A percentile compares a stretch with the other conserved stretches of the same genome.
These are phyloP conservation scores for Thoracochromis brauschi DNA, from an alignment of 2,113 vertebrate species.

Conservation along the genomic window DNA sequence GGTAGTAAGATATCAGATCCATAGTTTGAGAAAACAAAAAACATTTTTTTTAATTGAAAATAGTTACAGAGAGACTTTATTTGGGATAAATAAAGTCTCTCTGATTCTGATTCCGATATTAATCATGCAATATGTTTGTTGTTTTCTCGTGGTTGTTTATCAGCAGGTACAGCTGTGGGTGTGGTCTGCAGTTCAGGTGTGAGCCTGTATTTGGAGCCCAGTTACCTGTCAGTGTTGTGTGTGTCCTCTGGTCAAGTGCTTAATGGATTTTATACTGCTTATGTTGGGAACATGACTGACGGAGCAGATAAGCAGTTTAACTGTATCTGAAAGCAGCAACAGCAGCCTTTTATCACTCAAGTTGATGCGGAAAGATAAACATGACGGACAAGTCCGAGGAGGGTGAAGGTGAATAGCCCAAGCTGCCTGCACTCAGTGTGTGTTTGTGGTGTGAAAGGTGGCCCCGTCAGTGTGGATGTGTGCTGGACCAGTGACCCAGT, in stretches of 20 bases:
- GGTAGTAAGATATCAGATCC: background rate
- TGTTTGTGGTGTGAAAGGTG: background rate
- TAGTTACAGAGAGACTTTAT: background rate
- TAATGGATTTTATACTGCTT: background rate
- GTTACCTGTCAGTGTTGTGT: background rate
- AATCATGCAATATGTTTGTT: background rate
- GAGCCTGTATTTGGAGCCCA: background rate
- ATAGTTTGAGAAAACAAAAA: background rate
- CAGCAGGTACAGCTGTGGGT: background rate
- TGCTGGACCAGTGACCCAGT: constrained; percentile 6
- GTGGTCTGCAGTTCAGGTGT: background rate
- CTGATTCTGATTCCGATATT: background rate
- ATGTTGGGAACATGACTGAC: background rate
- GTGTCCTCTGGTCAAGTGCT: background rate
- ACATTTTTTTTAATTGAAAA: background rate
- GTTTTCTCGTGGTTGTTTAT: background rate
- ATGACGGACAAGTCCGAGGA: background rate
- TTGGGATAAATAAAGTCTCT: background rate
- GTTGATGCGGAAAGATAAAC: background rate
- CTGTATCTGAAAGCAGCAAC: background rate
- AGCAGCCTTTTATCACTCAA: background rate
- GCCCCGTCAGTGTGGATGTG: background rate
- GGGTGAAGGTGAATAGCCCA: background rate
- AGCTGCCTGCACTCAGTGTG: background rate
- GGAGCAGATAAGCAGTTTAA: background rate